Evolutionary conservation across 2,113 vertebrate genomes (phyloP), one percentile per base, ranked within the genome.

Genomic region (Tragelaphus strepsiceros): DNA sequence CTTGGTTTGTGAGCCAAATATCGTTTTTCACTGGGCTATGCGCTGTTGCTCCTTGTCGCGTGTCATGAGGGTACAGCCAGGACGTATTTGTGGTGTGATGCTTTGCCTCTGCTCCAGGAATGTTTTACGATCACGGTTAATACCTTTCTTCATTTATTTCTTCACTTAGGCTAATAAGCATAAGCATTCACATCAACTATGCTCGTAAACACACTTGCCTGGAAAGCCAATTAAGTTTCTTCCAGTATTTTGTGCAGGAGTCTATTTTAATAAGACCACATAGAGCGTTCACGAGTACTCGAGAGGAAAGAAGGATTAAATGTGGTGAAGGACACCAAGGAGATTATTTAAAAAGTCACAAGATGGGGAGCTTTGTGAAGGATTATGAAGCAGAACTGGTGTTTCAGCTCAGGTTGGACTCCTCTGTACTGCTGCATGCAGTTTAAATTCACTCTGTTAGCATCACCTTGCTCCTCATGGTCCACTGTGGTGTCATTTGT

Each of bases 221-320:
- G 22, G 84, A 92, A 90, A 95, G 74, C 95, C 96, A 97, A 90
- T 97, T 96, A 97, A 35, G 9, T 71, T 93, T 92, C 43, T 30
- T 51, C 64, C 22, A 53, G 30, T 74, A 83, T 11, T 84, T 85
- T 87, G 58, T 59, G 85, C 30, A 94, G 59, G 35, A 94, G 87
- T 82, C 10, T 0, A 1, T 96, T 96, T 98, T 97, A 96, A 97
- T 91, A 96, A 95, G 90, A 32, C 83, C 93, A 67, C 90, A 35
- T 35, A 67, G 61, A 39, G 78, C 67, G 74, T 84, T 88, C 85
- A 10, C 10, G 28, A 62, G 32, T 24, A n/a, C 58, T 22, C 62
- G 88, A 91, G 86, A 93, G 86, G 22, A 30, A 46, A 96, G 94
- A 61, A 64, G 71, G 93, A 97, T 49, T 46, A 84, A 86, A 35